phyloP scores from a whole-genome alignment of 2,888 invertebrate genomes.

The Chymomyza amoena region DNA sequence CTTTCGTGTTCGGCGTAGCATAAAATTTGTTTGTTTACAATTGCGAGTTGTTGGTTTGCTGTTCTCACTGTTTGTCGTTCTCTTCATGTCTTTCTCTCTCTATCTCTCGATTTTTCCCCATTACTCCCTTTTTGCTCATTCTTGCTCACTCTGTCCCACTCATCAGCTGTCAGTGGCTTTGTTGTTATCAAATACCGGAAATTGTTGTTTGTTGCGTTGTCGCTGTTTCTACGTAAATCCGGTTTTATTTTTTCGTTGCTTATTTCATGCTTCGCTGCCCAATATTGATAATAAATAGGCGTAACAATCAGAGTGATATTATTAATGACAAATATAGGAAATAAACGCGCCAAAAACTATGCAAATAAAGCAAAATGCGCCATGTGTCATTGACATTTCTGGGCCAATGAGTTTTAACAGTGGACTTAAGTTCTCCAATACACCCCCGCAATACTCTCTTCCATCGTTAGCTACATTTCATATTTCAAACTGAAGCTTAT shows the following conservation, averaged over 20 bases:
- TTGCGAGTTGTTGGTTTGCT: slow-evolving; percentile 32
- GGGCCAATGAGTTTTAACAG: slow-evolving; percentile 23
- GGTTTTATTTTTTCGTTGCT: slow-evolving; percentile 24
- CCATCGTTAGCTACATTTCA: neutral
- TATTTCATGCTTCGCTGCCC: slow-evolving; percentile 65
- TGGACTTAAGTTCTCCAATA: neutral
- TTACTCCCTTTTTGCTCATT: slow-evolving; percentile 9
- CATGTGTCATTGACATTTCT: slow-evolving; percentile 41
- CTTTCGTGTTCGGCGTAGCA: slow-evolving; percentile 63
- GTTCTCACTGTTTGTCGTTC: neutral
- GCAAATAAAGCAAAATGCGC: neutral
- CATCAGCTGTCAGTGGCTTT: slow-evolving; percentile 5
- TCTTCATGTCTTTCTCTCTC: neutral
- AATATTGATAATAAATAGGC: slow-evolving; percentile 34
- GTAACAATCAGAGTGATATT: slow-evolving; percentile 15
- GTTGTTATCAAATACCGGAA: slow-evolving; percentile 70
- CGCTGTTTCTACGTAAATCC: slow-evolving; percentile 57
- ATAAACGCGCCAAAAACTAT: neutral
- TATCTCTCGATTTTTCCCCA: neutral
- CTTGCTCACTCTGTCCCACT: slow-evolving; percentile 6
- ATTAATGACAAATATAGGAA: slow-evolving; percentile 19
- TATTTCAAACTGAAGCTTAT: neutral
- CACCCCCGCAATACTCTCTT: neutral
- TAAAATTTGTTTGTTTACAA: slow-evolving; percentile 73
- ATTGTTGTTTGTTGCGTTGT: slow-evolving; percentile 61